phyloP scores from a whole-genome alignment of 2,113 vertebrate species.

The Proteles cristata region DNA sequence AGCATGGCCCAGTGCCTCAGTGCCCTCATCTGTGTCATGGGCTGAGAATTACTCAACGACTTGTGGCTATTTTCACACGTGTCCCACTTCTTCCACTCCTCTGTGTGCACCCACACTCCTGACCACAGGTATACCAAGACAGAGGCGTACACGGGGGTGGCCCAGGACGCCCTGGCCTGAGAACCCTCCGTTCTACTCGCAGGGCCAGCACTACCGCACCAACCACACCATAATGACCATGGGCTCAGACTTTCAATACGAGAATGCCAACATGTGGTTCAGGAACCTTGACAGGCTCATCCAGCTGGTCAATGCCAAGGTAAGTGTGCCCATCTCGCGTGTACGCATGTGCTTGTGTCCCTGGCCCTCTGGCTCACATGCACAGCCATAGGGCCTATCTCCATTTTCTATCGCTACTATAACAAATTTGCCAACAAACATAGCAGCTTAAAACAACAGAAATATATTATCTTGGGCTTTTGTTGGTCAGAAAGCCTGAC shows the following conservation, averaged over 20 bases:
- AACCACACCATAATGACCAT: conserved; percentile 96
- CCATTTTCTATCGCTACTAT: not conserved
- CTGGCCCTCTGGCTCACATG: not conserved
- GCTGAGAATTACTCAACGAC: not conserved
- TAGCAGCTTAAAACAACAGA: not conserved
- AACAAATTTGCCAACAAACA: not conserved
- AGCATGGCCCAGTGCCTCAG: not conserved
- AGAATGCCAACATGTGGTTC: conserved; percentile 95
- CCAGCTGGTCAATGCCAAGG: conserved; percentile 88
- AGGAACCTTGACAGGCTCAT: conserved; percentile 96
- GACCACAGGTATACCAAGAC: not conserved
- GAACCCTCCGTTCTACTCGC: not conserved
- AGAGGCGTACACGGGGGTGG: not conserved
- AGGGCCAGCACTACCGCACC: conserved; percentile 90
- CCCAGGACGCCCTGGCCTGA: not conserved
- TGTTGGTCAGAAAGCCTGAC: not conserved
- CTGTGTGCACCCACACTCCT: not conserved
- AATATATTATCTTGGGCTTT: not conserved
- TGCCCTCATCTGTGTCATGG: not conserved
- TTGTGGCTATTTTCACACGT: not conserved
- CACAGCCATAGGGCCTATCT: not conserved
- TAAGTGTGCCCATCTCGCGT: not conserved
- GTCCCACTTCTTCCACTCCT: not conserved
- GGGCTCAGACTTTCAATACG: conserved; percentile 97
- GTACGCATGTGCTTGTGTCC: not conserved